A percentile compares a stretch with the other conserved stretches of the same genome.
These are phyloP conservation scores for Eretmocerus hayati DNA, from an alignment of 2,888 invertebrate genomes.

Conservation along the genomic window DNA sequence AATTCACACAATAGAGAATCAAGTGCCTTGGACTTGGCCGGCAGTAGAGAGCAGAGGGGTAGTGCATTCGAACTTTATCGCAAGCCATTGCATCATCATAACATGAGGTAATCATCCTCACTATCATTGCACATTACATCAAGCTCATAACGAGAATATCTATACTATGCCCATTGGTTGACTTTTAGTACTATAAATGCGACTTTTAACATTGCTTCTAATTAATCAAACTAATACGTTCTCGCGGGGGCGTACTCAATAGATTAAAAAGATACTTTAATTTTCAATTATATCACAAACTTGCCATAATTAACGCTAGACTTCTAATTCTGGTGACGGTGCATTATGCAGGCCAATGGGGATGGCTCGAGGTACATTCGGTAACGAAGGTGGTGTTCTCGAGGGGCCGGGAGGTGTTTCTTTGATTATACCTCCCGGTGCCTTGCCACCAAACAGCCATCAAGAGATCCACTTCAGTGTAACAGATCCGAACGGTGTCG, in stretches of 20 bases:
- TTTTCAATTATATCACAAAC: too few relatives aligned
- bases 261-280: too few relatives aligned
- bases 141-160: too few relatives aligned
- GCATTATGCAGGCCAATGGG: conserved; percentile 28
- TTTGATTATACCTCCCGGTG: conserved; percentile 80
- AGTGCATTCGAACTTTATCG: conserved; percentile 93
- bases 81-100: conserved; percentile 81
- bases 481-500: conserved; percentile 73
- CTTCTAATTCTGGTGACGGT: conserved; percentile 19
- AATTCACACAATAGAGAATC: conserved; percentile 46
- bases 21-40: conserved; percentile 63
- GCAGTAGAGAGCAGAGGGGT: conserved; percentile 82
- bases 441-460: conserved; percentile 71
- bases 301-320: too few relatives aligned
- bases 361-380: conserved; percentile 55
- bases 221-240: too few relatives aligned
- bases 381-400: conserved; percentile 72
- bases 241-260: too few relatives aligned
- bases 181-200: too few relatives aligned
- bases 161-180: too few relatives aligned
- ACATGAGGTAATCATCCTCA: conserved; percentile 77
- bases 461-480: conserved; percentile 93
- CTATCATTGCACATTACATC: too few relatives aligned
- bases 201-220: too few relatives aligned
- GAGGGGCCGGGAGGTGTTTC: conserved; percentile 86